Base-by-base conservation (phyloP, 2,888 invertebrate genomes). In the Heteropelma amictum region DNA sequence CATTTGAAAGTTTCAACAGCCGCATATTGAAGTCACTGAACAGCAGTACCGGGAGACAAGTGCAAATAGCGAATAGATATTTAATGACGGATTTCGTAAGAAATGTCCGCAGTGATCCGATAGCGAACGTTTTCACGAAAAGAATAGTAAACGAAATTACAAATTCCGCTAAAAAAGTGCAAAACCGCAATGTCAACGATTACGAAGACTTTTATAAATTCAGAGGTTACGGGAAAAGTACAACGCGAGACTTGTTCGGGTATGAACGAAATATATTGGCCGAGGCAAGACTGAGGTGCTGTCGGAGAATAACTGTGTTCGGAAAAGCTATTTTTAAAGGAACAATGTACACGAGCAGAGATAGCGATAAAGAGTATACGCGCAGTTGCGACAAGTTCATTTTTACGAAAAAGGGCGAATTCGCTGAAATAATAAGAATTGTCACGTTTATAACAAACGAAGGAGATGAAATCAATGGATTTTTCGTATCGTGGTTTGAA, bases 1-100 rank as follows among this genome's bases (percentile, higher is more conserved):
- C 38, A 23, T 68, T 68, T 49, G 67, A 68, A 68, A 47, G 67
- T 68, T 68, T 49, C 38, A 68, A 47, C 56, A 14, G 56, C 38
- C 47, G 35, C 21, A 68, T 68, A 49, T 68, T 68, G 14, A 38
- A 58, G 10, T 68, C 67, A 47, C 26, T 68, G 38, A 47, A 68
- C 67, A 68, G 67, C 67, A 68, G 67, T 56, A 56, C 67, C 49
- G 33, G 67, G 38, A 58, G 49, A 47, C 40, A 56, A 26, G 19
- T 68, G 12, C 58, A 68, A 68, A 68, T 68, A 38, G 26, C 28
- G 14, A 68, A 68, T 64, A 17, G 42, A 53, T 64, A 64, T 64
- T 53, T 64, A 51, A 38, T 64, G 30, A 53, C 51, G 38, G 67
- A 67, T 67, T 67, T 67, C 49, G 26, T 67, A 12, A 38, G 26